Evolutionary conservation across 2,888 invertebrate species (phyloP).

Genomic region (Minunthozetes semirufus): DNA sequence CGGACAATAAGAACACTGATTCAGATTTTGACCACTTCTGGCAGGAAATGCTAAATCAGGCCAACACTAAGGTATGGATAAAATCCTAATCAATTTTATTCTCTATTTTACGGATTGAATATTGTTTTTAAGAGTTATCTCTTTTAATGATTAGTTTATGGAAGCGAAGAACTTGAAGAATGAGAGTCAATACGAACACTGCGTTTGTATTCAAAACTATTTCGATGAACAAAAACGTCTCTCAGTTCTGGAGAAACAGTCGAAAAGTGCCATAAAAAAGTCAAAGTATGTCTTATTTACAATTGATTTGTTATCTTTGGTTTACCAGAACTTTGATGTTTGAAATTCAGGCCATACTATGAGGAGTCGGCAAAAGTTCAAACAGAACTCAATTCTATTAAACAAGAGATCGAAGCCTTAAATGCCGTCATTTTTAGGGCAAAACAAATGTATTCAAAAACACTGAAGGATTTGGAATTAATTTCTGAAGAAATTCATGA

Average conservation of each 20-base stretch:
- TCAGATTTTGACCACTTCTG: conserved; percentile 36
- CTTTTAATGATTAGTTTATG: conserved; percentile 23
- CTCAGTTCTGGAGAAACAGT: conserved; percentile 17
- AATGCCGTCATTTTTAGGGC: conserved; percentile 29
- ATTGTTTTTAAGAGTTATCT: too few relatives aligned
- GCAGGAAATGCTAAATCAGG: conserved; percentile 39
- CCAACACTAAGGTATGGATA: conserved; percentile 35
- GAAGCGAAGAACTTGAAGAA: conserved; percentile 36
- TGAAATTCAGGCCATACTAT: conserved; percentile 30
- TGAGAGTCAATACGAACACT: conserved; percentile 34
- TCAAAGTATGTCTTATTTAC: conserved; percentile 18
- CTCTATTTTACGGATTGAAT: too few relatives aligned
- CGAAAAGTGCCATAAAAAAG: conserved; percentile 34
- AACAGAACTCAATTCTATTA: conserved; percentile 31
- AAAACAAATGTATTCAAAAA: conserved; percentile 35
- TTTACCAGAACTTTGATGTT: not conserved
- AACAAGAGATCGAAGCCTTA: conserved; percentile 31
- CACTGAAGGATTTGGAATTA: conserved; percentile 36
- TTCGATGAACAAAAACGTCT: conserved; percentile 26
- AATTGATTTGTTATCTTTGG: not conserved
- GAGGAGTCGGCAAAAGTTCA: conserved; percentile 32
- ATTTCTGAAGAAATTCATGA: conserved; percentile 39
- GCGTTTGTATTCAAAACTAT: conserved; percentile 32
- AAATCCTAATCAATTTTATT: too few relatives aligned
- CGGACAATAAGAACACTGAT: conserved; percentile 15